Percentiles rank a stretch among this genome's conserved stretches.
Conservation (phyloP, 2,113 vertebrate species). For the Ariopsis seemanni region DNA sequence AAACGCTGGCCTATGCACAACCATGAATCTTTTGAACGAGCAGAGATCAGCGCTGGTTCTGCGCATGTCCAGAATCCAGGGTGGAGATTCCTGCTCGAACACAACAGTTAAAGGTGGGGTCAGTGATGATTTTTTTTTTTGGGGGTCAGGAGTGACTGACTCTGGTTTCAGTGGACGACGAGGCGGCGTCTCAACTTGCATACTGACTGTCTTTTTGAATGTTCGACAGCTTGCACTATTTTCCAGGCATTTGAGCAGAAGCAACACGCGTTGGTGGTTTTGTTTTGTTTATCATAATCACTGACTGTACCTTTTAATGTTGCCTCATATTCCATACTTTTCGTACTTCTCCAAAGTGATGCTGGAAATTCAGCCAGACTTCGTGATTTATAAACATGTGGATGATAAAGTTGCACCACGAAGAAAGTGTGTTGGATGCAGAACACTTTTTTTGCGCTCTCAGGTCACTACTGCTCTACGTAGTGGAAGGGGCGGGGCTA, state of each 20-base stretch:
- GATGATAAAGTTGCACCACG: not conserved
- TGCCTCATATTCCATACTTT: not conserved
- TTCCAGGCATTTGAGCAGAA: not conserved
- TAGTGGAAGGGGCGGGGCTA: not conserved
- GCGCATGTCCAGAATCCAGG: not conserved
- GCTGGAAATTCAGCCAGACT: not conserved
- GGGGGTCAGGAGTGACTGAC: not conserved
- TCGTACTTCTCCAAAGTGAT: not conserved
- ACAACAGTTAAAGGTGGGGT: not conserved
- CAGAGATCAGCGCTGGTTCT: not conserved
- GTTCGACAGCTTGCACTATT: not conserved
- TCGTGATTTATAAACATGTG: not conserved
- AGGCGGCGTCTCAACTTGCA: not conserved
- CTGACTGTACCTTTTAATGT: not conserved
- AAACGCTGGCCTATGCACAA: constrained; percentile 25
- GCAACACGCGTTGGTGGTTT: not conserved
- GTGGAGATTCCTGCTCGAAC: not conserved
- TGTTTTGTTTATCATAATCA: not conserved
- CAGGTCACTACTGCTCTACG: not conserved
- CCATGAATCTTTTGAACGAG: not conserved
- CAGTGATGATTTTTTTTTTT: too few relatives aligned
- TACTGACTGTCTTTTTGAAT: not conserved
- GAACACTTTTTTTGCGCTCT: not conserved
- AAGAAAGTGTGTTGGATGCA: not conserved
- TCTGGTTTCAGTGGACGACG: not conserved